Evolutionary conservation across 2,888 invertebrate genomes (phyloP).

Genomic region (Shargacucullia verbasci): DNA sequence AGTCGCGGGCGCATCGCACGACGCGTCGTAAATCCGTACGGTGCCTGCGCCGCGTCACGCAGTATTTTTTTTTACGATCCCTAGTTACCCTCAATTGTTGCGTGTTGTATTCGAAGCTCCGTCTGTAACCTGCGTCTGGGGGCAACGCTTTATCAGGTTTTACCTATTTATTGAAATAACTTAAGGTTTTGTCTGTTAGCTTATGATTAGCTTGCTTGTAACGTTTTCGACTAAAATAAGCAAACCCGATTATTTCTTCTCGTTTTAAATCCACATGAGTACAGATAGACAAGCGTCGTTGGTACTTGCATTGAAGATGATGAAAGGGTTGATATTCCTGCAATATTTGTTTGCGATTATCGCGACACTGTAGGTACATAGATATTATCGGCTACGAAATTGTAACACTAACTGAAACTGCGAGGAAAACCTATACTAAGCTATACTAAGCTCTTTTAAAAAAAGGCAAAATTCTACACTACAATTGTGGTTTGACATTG

Average conservation of each 20-base stretch:
- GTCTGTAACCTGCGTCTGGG: slow-evolving; percentile 25
- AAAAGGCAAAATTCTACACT: background rate
- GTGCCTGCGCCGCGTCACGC: slow-evolving; percentile 42
- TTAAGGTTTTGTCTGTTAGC: background rate
- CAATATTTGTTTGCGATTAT: no score
- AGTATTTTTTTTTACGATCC: slow-evolving; percentile 44
- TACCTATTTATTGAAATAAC: slow-evolving; percentile 2
- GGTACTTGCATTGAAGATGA: no score
- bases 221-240: background rate
- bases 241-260: no score
- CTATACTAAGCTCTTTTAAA: no score
- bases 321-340: no score
- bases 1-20: slow-evolving; percentile 31
- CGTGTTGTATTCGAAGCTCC: slow-evolving; percentile 29
- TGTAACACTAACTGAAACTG: no score
- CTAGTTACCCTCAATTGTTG: slow-evolving; percentile 38
- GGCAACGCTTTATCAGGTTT: slow-evolving; percentile 15
- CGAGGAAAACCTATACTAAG: no score
- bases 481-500: slow-evolving; percentile 7
- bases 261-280: no score
- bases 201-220: no score
- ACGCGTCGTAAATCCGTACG: slow-evolving; percentile 35
- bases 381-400: no score
- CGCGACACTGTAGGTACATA: no score
- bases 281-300: no score